Percentiles rank a stretch among this genome's conserved stretches.
Evolutionary conservation across 2,113 vertebrate species (phyloP).

Genomic region (Taxidea taxus): DNA sequence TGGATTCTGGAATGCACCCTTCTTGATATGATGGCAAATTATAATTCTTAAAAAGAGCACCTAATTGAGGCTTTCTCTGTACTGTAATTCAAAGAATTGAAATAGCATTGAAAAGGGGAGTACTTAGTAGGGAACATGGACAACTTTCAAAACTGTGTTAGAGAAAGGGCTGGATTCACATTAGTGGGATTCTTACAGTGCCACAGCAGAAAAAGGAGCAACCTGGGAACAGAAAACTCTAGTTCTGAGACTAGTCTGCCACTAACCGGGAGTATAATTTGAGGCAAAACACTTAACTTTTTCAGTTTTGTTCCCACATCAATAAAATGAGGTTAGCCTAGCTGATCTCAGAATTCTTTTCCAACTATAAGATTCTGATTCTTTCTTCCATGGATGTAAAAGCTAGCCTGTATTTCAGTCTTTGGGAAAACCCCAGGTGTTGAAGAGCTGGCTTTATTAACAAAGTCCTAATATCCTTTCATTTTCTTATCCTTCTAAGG

Average conservation of each 20-base stretch:
- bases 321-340: background rate
- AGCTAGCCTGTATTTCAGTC: background rate
- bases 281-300: slow-evolving; percentile 14
- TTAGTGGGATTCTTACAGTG: background rate
- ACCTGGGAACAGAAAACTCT: background rate
- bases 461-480: slow-evolving; percentile 1
- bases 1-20: slow-evolving; percentile 28
- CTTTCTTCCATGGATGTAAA: background rate
- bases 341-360: background rate
- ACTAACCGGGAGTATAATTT: background rate
- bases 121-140: background rate
- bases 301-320: background rate
- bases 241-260: background rate
- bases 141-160: slow-evolving; percentile 43
- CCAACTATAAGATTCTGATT: background rate
- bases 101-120: background rate
- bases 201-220: background rate
- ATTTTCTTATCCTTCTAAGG: background rate
- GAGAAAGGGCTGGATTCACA: background rate
- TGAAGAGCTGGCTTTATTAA: slow-evolving; percentile 15
- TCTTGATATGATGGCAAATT: slow-evolving; percentile 58
- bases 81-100: slow-evolving; percentile 42
- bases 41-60: slow-evolving; percentile 21
- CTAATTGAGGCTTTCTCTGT: slow-evolving; percentile 59
- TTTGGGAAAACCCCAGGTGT: background rate